Evolutionary conservation across 2,113 vertebrate species (phyloP).

Genomic region (Pomatostomus ruficeps): DNA sequence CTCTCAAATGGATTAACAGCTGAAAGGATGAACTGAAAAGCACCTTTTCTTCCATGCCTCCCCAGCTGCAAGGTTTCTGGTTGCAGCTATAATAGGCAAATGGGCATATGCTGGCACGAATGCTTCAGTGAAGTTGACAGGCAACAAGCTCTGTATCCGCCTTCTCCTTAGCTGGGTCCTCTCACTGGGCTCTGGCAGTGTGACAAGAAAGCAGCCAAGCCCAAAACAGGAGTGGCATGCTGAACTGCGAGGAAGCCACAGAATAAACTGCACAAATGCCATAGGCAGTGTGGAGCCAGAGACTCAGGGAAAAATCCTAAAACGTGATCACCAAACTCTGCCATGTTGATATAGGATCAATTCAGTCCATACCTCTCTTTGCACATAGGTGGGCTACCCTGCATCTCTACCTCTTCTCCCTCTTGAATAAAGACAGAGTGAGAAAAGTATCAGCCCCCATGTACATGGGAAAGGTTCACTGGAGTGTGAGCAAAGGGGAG

Average conservation of each 20-base stretch:
- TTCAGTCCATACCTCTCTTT: not conserved
- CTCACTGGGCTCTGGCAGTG: not conserved
- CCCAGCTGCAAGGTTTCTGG: not conserved
- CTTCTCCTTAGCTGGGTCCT: not conserved
- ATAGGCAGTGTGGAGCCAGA: not conserved
- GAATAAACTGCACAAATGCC: not conserved
- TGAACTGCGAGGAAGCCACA: not conserved
- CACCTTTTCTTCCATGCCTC: not conserved
- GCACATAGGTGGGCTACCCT: rapidly evolving
- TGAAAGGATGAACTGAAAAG: not conserved
- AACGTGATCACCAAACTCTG: not conserved
- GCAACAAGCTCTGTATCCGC: not conserved
- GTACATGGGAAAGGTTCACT: rapidly evolving
- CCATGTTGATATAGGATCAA: not conserved
- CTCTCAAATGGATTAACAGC: not conserved
- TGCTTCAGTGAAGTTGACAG: not conserved
- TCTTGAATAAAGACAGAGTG: not conserved
- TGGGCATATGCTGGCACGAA: not conserved
- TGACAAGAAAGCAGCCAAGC: not conserved
- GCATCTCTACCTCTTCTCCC: not conserved
- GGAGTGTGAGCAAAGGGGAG: rapidly evolving
- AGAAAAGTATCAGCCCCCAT: not conserved
- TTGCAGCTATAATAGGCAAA: not conserved
- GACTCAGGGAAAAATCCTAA: not conserved
- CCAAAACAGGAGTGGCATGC: not conserved